phyloP scores from a whole-genome alignment of 2,888 invertebrate genomes.

The Polymixis flavicincta region DNA sequence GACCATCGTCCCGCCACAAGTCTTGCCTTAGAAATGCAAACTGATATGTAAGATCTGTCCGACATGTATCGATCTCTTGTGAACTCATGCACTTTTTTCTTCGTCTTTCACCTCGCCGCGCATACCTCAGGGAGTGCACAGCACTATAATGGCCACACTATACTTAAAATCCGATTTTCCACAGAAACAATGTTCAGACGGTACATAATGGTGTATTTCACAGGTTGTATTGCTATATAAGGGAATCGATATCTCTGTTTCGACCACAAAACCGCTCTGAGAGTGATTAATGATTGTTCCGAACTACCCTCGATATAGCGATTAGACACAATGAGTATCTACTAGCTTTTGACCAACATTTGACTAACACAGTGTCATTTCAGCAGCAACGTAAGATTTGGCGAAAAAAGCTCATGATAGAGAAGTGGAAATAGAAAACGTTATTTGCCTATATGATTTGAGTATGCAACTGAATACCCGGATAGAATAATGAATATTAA shows the following conservation, averaged over 20 bases:
- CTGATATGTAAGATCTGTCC: too few species aligned
- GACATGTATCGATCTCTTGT: too few species aligned
- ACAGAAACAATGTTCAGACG: neutral
- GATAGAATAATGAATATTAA: conserved; percentile 20
- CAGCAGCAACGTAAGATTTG: neutral
- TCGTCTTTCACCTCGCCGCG: too few species aligned
- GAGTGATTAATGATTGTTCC: conserved; percentile 9
- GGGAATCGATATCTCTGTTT: conserved; percentile 8
- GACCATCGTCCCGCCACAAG: too few species aligned
- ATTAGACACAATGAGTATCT: too few species aligned
- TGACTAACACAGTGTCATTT: neutral
- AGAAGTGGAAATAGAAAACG: too few species aligned
- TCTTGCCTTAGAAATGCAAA: too few species aligned
- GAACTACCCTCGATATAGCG: neutral
- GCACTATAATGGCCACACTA: too few species aligned
- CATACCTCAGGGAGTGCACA: too few species aligned
- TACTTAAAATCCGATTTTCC: too few species aligned
- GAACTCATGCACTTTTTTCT: too few species aligned
- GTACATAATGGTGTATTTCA: neutral
- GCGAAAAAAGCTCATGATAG: neutral
- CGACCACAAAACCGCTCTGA: neutral
- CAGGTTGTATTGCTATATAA: conserved; percentile 4
- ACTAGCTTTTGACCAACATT: neutral
- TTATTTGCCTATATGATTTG: too few species aligned
- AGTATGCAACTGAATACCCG: neutral